Evolutionary conservation across 2,113 vertebrate species (phyloP), one percentile per base, ranked within the genome.

Genomic region (Chinchilla lanigera): DNA sequence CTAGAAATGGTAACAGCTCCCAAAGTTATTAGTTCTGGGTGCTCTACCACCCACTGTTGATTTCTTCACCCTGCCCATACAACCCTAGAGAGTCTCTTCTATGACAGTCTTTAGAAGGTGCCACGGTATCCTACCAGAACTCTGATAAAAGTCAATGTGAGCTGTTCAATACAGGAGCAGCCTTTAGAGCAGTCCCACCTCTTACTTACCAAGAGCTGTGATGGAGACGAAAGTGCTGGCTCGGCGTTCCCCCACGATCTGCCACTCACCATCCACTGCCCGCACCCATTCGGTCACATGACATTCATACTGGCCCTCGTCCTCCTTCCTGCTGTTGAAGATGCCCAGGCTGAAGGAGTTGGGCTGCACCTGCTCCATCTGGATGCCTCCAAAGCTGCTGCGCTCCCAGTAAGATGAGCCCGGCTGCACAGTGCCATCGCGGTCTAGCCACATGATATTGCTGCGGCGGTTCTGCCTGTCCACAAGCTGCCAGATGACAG

Each of bases 231-330:
- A 95, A 44, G 99, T 99, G 97, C 98, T 97, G 41, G 98, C 97
- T 0, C 99, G 98, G 88, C 98, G 99, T 86, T 99, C 99, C 69
- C 99, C 99, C 30, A 99, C 98, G 52, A 99, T 98, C 98, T 99
- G 99, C 99, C 99, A 99, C 96, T 98, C 99, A 80, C 99, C 98
- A 52, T 99, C 99, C 56, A 98, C 98, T 0, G 98, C 99, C 92
- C 98, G 98, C 0, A 99, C 98, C 99, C 99, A 99, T 96, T 99
- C 99, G 0, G 99, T 99, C 95, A 99, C 99, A 0, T 98, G 99
- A 97, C 99, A 99, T 65, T 98, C 98, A n/a, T 99, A 99, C 97
- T 99, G 99, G 56, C 99, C 99, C 93, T 99, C 99, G 0, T 99
- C 99, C 0, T 98, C 98, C 35, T 99, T 99, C 96, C 99, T 88